Percentiles rank a stretch among this genome's conserved stretches.
Conservation (phyloP, 2,797 vertebrate genomes). For the Argyrosomus regius region DNA sequence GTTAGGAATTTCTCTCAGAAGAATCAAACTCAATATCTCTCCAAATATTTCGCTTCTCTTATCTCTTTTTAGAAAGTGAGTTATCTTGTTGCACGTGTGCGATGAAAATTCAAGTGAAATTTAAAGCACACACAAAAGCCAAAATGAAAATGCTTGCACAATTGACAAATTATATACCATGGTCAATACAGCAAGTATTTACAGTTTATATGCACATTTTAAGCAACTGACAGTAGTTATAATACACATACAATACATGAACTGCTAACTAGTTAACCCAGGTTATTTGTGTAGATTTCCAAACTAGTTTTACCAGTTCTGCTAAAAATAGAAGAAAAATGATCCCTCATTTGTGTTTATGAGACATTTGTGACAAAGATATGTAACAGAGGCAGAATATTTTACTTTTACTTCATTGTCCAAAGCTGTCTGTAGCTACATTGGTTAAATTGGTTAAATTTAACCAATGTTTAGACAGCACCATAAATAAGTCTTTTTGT, state of each 20-base stretch:
- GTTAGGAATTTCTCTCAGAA: constrained; percentile 14
- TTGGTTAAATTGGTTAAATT: too few species aligned
- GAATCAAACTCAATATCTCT: constrained; percentile 6
- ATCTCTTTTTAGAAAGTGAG: neutral
- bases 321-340: too few species aligned
- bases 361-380: too few species aligned
- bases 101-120: neutral
- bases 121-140: neutral
- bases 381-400: too few species aligned
- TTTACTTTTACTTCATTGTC: too few species aligned
- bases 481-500: too few species aligned
- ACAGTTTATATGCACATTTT: neutral
- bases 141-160: neutral
- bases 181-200: neutral
- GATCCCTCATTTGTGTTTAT: too few species aligned
- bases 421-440: neutral
- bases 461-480: too few species aligned
- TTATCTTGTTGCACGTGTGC: neutral
- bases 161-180: neutral
- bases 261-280: neutral
- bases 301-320: neutral
- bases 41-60: neutral
- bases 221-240: neutral
- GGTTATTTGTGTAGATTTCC: neutral
- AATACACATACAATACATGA: neutral